These are phyloP conservation scores for Allophyes oxyacanthae DNA, from an alignment of 2,888 invertebrate genomes.

Conservation along the genomic window DNA sequence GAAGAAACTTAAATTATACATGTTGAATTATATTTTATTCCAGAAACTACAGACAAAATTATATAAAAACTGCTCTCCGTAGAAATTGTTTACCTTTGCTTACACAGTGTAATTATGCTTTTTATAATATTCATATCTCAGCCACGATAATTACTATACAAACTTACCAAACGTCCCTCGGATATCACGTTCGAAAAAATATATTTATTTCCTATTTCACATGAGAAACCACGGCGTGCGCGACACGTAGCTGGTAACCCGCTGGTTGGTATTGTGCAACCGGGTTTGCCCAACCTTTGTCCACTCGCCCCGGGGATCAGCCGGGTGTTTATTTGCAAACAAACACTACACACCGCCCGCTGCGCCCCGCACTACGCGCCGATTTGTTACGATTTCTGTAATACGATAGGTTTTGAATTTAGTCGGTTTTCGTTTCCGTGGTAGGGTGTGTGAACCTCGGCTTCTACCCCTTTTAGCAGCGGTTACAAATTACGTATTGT, in stretches of 20 bases:
- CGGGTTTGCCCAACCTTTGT: slow-evolving; percentile 60
- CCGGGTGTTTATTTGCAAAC: slow-evolving; percentile 89
- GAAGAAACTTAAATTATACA: too few species aligned
- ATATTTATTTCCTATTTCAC: slow-evolving; percentile 76
- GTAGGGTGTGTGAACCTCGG: slow-evolving; percentile 46
- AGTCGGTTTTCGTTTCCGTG: slow-evolving; percentile 34
- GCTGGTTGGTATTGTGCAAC: slow-evolving; percentile 79
- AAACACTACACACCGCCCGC: slow-evolving; percentile 78
- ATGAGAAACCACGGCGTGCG: slow-evolving; percentile 73
- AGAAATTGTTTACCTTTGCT: not conserved
- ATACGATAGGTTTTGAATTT: slow-evolving; percentile 70
- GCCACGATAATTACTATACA: slow-evolving; percentile 46
- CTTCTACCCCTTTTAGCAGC: slow-evolving; percentile 29
- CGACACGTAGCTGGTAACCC: slow-evolving; percentile 69
- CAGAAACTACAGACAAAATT: too few species aligned
- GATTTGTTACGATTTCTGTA: slow-evolving; percentile 82
- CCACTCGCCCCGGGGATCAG: slow-evolving; percentile 65
- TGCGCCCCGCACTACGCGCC: slow-evolving; percentile 69
- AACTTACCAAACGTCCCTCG: slow-evolving; percentile 50
- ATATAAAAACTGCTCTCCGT: too few species aligned
- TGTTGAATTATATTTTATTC: too few species aligned
- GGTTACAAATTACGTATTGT: not conserved
- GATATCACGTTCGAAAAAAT: slow-evolving; percentile 50
- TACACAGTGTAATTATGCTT: slow-evolving; percentile 8
- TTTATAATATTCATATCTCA: slow-evolving; percentile 38